Percentiles rank a stretch among this genome's conserved stretches.
phyloP scores from a whole-genome alignment of 2,113 vertebrate species.

The Ctenomys sociabilis region DNA sequence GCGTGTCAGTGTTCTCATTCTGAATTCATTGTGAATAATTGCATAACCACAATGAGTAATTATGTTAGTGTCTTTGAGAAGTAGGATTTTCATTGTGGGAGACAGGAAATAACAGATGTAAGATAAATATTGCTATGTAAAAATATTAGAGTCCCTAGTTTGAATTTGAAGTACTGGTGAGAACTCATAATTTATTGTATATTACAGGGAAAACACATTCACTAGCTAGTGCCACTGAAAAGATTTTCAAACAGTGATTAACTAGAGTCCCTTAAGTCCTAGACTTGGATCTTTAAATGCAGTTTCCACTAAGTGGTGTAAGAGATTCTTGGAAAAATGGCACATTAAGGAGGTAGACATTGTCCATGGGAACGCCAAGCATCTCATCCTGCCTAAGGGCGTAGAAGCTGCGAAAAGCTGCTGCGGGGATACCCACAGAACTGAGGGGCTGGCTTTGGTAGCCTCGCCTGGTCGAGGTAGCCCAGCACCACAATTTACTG shows the following conservation, averaged over 20 bases:
- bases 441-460: background rate
- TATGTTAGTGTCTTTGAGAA: background rate
- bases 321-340: conserved; percentile 32
- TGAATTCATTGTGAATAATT: conserved; percentile 1
- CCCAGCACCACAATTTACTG: background rate
- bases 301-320: background rate
- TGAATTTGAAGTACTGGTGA: background rate
- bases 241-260: background rate
- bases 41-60: conserved; percentile 2
- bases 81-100: background rate
- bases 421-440: background rate
- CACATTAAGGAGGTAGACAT: background rate
- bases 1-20: background rate
- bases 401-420: background rate
- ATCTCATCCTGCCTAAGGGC: background rate
- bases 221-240: background rate
- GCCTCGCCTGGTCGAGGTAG: background rate
- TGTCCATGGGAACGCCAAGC: background rate
- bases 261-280: background rate
- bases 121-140: background rate
- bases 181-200: conserved; percentile 44
- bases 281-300: background rate
- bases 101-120: conserved; percentile 2
- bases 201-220: conserved; percentile 11
- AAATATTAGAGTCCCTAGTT: background rate